Conservation (phyloP, 1,140 invertebrate species). For the Babylonia areolata region DNA sequence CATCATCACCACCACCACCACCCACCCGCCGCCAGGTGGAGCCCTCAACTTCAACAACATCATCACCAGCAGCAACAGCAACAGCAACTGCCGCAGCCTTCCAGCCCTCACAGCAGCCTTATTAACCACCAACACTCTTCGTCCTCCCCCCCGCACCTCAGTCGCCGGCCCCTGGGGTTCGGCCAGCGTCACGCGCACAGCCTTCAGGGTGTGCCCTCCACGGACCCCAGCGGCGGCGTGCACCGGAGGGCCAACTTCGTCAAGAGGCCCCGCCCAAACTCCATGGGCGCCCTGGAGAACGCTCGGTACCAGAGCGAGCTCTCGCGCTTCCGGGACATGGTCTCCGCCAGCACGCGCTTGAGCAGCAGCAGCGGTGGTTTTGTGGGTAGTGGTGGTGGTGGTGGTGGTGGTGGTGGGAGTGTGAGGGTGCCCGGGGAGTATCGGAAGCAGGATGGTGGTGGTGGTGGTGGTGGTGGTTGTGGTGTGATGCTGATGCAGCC, state of each 20-base stretch:
- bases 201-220: background rate
- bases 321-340: conserved; percentile 47
- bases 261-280: conserved; percentile 39
- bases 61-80: background rate
- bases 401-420: background rate
- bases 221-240: background rate
- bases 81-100: conserved; percentile 29
- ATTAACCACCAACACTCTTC: background rate
- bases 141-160: background rate
- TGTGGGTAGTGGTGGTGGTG: background rate
- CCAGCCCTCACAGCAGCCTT: background rate
- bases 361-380: background rate
- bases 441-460: background rate
- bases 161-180: background rate
- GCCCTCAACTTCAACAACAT: too few relatives aligned
- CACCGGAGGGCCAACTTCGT: conserved; percentile 33
- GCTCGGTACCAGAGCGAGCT: conserved; percentile 53
- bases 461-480: background rate
- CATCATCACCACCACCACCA: background rate
- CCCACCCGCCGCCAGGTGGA: too few relatives aligned
- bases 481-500: background rate
- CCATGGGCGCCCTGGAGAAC: conserved; percentile 40
- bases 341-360: background rate
- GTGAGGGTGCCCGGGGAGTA: background rate
- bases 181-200: background rate